Percentiles rank a stretch among this genome's conserved stretches.
These are phyloP conservation scores for Bergia sp. DNA, from an alignment of 92 coral and sea anemone genomes.

Conservation along the genomic window DNA sequence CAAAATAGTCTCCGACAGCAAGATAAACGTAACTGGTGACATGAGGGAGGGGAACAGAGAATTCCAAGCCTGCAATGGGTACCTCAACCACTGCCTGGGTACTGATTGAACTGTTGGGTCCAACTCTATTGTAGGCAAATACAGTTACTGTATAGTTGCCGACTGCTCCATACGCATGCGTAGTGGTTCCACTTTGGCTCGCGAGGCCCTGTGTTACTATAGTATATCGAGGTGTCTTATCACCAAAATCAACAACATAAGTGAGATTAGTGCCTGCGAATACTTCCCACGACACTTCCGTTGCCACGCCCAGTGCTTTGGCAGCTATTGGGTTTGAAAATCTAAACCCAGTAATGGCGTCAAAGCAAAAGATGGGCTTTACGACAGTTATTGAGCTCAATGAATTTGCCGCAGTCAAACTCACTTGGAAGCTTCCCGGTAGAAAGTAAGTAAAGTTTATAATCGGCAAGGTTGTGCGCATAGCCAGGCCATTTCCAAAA, in stretches of 20 bases:
- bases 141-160: constrained; percentile 84
- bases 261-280: constrained; percentile 82
- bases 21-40: constrained; percentile 69
- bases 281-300: constrained; percentile 71
- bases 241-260: constrained; percentile 86
- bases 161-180: constrained; percentile 70
- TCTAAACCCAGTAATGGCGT: constrained; percentile 62
- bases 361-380: constrained; percentile 55
- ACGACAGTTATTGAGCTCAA: constrained; percentile 53
- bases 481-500: constrained; percentile 73
- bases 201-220: constrained; percentile 45
- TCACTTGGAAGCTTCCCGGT: constrained; percentile 63
- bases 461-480: constrained; percentile 47
- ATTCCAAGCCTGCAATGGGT: constrained; percentile 73
- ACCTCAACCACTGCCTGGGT: constrained; percentile 80
- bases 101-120: constrained; percentile 73
- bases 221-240: constrained; percentile 54
- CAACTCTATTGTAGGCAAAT: constrained; percentile 73
- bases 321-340: constrained; percentile 72
- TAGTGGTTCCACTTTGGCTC: constrained; percentile 50
- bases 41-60: constrained; percentile 61
- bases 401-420: constrained; percentile 78
- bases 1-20: constrained; percentile 70
- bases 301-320: constrained; percentile 70
- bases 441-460: constrained; percentile 60